Evolutionary conservation across 2,113 vertebrate species (phyloP), one percentile per base, ranked within the genome.

Genomic region (Condylura cristata): DNA sequence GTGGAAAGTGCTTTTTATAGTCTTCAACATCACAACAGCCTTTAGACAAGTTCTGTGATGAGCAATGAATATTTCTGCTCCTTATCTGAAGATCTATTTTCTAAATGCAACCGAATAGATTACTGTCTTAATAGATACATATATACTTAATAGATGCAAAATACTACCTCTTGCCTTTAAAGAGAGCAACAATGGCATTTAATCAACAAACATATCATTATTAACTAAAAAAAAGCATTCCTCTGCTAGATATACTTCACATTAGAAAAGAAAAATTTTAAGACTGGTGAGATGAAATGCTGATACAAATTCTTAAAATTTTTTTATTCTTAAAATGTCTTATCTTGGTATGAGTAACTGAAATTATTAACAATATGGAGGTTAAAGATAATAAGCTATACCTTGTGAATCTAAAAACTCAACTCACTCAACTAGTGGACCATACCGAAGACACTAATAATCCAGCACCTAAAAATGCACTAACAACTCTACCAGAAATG

Each of bases 191-290:
- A 65, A 5, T 28, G 26, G 8, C 3, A 80, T 89, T 80, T 80
- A 86, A 61, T 71, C 12, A 76, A 48, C 28, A 84, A 70, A 89
- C 3, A 39, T 14, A 76, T 18, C 44, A 85, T 10, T 53, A 56
- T 37, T 6, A 37, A 56, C 61, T 51, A 41, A 80, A 41, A 65
- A 65, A 46, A 37, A 39, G 86, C 10, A 12, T 51, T 51, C 16
- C 48, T 65, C 10, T 65, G 48, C 58, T 74, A 80, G 32, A 61
- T 10, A 9, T 74, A 66, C 39, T 56, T n/a, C 66, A 72, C 58
- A 61, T 65, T 72, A 86, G 41, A 80, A 79, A 89, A 70, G 41
- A 24, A n/a, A 51, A 41, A 79, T 85, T 71, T 94, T 34, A 79
- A 79, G 34, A 79, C 60, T 89, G 76, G 32, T 37, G 63, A 80